Evolutionary conservation across 2,888 invertebrate genomes (phyloP).

Genomic region (Nemapogon koenigi): DNA sequence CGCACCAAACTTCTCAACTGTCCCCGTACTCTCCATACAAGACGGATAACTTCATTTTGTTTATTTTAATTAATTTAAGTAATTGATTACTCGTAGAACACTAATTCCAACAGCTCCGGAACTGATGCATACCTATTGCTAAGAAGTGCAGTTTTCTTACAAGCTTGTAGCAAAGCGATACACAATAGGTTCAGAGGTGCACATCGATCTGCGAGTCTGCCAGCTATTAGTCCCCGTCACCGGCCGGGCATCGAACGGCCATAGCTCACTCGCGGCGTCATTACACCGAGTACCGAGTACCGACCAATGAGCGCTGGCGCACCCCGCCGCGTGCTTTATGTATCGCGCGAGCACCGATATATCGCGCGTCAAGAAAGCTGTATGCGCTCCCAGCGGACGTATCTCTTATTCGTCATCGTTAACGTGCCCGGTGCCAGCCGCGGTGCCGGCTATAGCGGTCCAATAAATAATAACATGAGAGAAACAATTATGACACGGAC

Average conservation of each 20-base stretch:
- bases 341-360: constrained; percentile 47
- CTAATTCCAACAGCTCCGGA: too few relatives aligned
- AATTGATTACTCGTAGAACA: too few relatives aligned
- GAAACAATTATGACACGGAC: constrained; percentile 29
- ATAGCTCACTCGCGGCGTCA: constrained; percentile 26
- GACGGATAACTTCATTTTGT: too few relatives aligned
- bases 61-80: too few relatives aligned
- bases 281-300: too few relatives aligned
- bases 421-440: constrained; percentile 21
- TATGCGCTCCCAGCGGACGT: constrained; percentile 52
- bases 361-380: constrained; percentile 47
- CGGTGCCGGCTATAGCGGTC: constrained; percentile 22
- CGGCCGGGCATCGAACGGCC: constrained; percentile 32
- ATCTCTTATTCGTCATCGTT: constrained; percentile 63
- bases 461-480: constrained; percentile 51
- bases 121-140: too few relatives aligned
- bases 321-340: constrained; percentile 58
- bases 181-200: constrained; percentile 54
- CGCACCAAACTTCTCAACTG: too few relatives aligned
- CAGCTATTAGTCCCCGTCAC: constrained; percentile 50
- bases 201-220: constrained; percentile 50
- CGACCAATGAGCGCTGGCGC: constrained; percentile 53
- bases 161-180: constrained; percentile 7
- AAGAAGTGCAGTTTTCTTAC: too few relatives aligned
- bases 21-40: too few relatives aligned